Base-by-base conservation (phyloP, 1,140 invertebrate genomes). In the Pachyrhynchus sulphureomaculatus region DNA sequence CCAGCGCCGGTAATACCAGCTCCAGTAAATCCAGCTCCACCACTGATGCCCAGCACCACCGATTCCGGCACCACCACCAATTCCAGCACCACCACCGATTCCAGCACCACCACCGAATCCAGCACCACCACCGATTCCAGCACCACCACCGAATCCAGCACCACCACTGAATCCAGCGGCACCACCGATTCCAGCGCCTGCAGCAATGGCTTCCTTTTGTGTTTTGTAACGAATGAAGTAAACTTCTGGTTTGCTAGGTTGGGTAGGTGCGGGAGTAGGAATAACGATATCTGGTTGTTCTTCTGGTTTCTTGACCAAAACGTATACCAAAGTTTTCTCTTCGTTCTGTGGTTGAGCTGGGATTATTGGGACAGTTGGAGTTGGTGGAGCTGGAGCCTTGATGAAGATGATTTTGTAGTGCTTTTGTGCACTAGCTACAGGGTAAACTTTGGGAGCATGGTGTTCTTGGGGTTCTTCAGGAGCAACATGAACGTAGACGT, bases 201-300 rank as follows among this genome's bases (percentile, higher is more conserved):
- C 59, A 17, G 69, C 76, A 84, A 85, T 79, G 60, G 75, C 75
- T 62, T 81, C 80, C 74, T 82, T 81, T 77, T 90, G 88, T 66
- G 89, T 89, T 84, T 91, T 91, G 86, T 92, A 92, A 61, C 89
- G 86, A 83, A 92, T 92, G 83, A 92, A 92, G 84, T 91, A 91
- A 39, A 92, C 90, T 79, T 92, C 89, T 20, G 89, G 89, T 82
- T 92, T 92, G 76, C 85, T 85, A 44, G 89, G 88, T 68, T 89
- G 86, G 36, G 88, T 91, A 8, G 89, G 89, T 0, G 86, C 83
- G 18, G 85, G 79, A 6, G 87, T 88, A 10, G 88, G 88, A 53
- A 92, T 83, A 68, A 80, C 81, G 76, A 92, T 86, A 68, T 90
- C 86, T 64, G 87, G 88, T 57, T 85, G 84, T 48, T 90, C 88